These are phyloP conservation scores for Aplidium turbinatum DNA, from an alignment of 23 tunicate genomes.

Conservation along the genomic window DNA sequence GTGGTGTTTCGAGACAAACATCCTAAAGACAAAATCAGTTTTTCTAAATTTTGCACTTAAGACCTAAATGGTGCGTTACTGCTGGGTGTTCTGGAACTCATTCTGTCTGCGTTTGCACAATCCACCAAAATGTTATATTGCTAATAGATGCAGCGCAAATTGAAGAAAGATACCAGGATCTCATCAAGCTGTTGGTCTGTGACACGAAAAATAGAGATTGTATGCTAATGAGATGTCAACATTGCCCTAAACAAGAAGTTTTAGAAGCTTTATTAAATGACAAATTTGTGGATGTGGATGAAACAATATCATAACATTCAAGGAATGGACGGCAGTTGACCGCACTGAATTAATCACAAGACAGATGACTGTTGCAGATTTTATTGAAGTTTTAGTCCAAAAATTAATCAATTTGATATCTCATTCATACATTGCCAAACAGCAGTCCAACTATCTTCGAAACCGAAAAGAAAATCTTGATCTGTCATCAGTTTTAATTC, in stretches of 20 bases:
- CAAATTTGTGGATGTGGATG: too few relatives aligned
- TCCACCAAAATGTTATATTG: conserved; percentile 17
- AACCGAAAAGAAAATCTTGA: conserved; percentile 10
- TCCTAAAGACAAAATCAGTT: too few relatives aligned
- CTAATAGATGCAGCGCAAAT: conserved; percentile 10
- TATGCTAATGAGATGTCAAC: conserved; percentile 4
- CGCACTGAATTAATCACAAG: conserved; percentile 6
- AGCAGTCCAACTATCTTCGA: conserved; percentile 3
- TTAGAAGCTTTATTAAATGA: conserved; percentile 7
- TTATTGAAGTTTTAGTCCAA: conserved; percentile 9
- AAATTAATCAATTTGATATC: conserved; percentile 14
- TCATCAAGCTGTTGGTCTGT: conserved; percentile 24
- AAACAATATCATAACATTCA: conserved; percentile 8
- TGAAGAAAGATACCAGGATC: conserved; percentile 4
- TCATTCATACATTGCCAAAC: conserved; percentile 23
- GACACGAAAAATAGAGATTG: conserved; percentile 20
- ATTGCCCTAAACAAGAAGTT: conserved; percentile 14
- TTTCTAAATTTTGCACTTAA: too few relatives aligned
- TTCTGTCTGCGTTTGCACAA: conserved; percentile 14
- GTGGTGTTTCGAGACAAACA: too few relatives aligned
- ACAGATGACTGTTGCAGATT: conserved; percentile 8
- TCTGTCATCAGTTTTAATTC: conserved; percentile 25
- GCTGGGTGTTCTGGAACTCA: conserved; percentile 34
- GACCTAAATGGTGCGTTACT: conserved; percentile 21
- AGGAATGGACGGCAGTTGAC: conserved; percentile 23